Evolutionary conservation across 2,888 invertebrate genomes (phyloP).

Genomic region (Tenthredo amoena): DNA sequence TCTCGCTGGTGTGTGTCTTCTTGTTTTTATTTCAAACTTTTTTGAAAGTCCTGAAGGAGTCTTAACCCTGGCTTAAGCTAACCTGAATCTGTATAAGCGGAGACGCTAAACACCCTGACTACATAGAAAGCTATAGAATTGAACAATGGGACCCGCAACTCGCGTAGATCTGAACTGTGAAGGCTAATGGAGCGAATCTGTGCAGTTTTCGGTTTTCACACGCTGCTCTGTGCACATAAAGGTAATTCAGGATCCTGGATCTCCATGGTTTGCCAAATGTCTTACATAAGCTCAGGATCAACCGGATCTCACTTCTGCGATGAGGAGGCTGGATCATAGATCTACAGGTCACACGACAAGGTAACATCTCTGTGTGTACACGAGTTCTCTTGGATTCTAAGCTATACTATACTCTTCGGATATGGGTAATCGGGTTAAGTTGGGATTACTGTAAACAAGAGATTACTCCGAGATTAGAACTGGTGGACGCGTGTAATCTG

Average conservation of each 20-base stretch:
- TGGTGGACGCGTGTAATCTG: conserved; percentile 39
- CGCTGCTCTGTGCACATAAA: conserved; percentile 61
- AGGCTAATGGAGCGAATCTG: conserved; percentile 69
- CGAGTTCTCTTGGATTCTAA: not conserved
- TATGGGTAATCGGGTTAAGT: conserved; percentile 65
- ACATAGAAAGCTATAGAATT: conserved; percentile 53
- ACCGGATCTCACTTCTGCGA: conserved; percentile 4
- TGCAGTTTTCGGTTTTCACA: conserved; percentile 69
- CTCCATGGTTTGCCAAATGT: not conserved
- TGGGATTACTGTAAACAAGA: conserved; percentile 64
- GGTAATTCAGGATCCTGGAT: not conserved
- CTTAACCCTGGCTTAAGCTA: conserved; percentile 35
- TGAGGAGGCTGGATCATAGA: not conserved
- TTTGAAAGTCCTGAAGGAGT: not conserved
- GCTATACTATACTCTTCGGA: conserved; percentile 31
- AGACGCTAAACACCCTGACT: conserved; percentile 53
- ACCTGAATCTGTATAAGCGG: conserved; percentile 29
- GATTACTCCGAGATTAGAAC: conserved; percentile 59
- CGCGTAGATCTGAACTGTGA: conserved; percentile 64
- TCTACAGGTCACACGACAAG: not conserved
- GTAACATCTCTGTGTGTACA: not conserved
- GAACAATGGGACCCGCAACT: conserved; percentile 62
- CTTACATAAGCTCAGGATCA: conserved; percentile 2
- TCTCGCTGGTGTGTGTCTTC: too few species aligned
- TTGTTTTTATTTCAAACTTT: not conserved